Percentiles rank a stretch among this genome's conserved stretches.
Conservation (phyloP, 2,797 vertebrate genomes). For the Cichlasoma orientale region DNA sequence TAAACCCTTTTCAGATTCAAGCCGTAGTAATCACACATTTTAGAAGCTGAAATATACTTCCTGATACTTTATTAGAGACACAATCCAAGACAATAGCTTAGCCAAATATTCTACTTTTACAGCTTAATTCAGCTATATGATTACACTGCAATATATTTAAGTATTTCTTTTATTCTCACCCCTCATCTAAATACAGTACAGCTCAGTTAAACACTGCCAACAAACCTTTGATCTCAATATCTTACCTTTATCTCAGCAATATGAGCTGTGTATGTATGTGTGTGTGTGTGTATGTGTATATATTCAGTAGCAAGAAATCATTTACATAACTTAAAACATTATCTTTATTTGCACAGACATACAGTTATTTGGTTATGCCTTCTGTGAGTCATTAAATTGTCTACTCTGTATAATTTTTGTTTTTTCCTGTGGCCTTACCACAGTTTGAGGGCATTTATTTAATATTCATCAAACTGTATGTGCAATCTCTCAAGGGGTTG, state of each 20-base stretch:
- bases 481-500: conserved; percentile 61
- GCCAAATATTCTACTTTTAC: too few relatives aligned
- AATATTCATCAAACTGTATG: conserved; percentile 66
- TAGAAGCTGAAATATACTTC: too few relatives aligned
- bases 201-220: neutral
- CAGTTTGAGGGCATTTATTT: conserved; percentile 41
- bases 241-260: neutral
- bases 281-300: too few relatives aligned
- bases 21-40: too few relatives aligned
- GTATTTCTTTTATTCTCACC: too few relatives aligned
- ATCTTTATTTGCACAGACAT: neutral
- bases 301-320: neutral
- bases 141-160: neutral
- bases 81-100: too few relatives aligned
- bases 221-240: neutral
- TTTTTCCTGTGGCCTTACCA: conserved; percentile 16
- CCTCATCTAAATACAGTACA: too few relatives aligned
- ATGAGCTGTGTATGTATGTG: too few relatives aligned
- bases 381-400: conserved; percentile 21
- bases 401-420: conserved; percentile 30
- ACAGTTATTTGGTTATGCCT: conserved; percentile 25
- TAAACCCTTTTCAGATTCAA: too few relatives aligned
- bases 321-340: conserved; percentile 4
- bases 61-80: too few relatives aligned
- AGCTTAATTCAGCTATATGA: too few relatives aligned